Conservation (phyloP, 2,797 vertebrate species). For the Phoeniculus purpureus region DNA sequence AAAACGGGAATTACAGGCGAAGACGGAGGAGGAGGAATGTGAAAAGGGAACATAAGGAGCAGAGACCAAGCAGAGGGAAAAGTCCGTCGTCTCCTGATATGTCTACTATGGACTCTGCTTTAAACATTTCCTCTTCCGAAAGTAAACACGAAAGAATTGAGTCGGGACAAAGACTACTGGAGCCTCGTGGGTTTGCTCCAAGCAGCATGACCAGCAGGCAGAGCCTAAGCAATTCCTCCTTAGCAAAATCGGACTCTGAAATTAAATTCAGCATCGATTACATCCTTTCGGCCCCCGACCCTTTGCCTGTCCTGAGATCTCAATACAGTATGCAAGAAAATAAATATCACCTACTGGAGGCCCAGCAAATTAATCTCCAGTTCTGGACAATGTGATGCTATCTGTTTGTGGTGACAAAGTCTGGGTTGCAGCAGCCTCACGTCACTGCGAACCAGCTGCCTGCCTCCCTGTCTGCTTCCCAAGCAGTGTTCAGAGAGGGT, state of each 20-base stretch:
- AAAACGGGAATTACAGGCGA: conserved; percentile 94
- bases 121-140: conserved; percentile 69
- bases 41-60: conserved; percentile 85
- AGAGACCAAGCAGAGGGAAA: conserved; percentile 64
- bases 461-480: not conserved
- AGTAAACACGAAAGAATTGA: conserved; percentile 54
- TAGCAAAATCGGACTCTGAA: conserved; percentile 85
- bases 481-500: not conserved
- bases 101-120: conserved; percentile 59
- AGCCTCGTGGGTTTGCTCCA: conserved; percentile 79
- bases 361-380: conserved; percentile 85
- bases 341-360: conserved; percentile 80
- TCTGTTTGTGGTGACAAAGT: not conserved
- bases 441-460: not conserved
- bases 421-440: not conserved
- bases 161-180: conserved; percentile 47
- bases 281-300: conserved; percentile 93
- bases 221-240: conserved; percentile 58
- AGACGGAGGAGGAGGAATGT: conserved; percentile 88
- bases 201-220: conserved; percentile 71
- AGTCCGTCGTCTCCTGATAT: not conserved
- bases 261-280: conserved; percentile 99
- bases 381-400: conserved; percentile 88
- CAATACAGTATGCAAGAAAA: conserved; percentile 72
- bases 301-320: conserved; percentile 81